Base-by-base conservation (phyloP, 2,888 invertebrate genomes). In the Formica aserva region DNA sequence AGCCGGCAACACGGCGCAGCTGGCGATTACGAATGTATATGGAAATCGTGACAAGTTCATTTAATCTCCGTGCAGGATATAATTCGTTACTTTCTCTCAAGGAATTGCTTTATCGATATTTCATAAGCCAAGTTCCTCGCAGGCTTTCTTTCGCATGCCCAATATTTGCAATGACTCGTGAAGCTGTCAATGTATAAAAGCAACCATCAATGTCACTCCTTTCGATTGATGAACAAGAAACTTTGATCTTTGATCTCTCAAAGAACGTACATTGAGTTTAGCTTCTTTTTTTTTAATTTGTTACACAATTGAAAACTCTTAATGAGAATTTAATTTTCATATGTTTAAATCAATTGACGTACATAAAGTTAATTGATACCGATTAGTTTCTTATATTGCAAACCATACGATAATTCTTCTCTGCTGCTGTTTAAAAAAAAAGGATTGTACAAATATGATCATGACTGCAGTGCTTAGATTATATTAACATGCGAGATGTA, bases 1-100 rank as follows among this genome's bases (percentile, higher is more conserved):
- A 57, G 62, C 60, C 77, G 52, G 77, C 72, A 80, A 63, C 57
- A 55, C 45, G 55, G 75, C 77, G 81, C 84, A 76, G 74, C 81
- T 71, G 63, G 77, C 82, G 85, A 83, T 86, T 87, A 80, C 82
- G 60, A 77, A 74, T 77, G 66, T 66, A 57, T 77, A 82, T 74
- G 76, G 78, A 85, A 83, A 85, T 83, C 86, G 65, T 87, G 81
- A 88, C 84, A 69, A 84, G 84, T 77, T 81, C 85, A 86, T 84
- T 86, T 82, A 85, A 63, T 72, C 67, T 74, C 57, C 66, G 63
- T 32, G 41, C 26, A 60, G 38, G 22, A 57, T 66, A 63, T 66
- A 83, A 81, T 85, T 83, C 78, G 85, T 87, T 83, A 85, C 87
- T 84, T 85, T 87, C 84, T 66, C 82, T 67, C 72, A 26, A 52